These are phyloP conservation scores for Ophion obscuratus DNA, from an alignment of 2,888 invertebrate species.

Conservation along the genomic window DNA sequence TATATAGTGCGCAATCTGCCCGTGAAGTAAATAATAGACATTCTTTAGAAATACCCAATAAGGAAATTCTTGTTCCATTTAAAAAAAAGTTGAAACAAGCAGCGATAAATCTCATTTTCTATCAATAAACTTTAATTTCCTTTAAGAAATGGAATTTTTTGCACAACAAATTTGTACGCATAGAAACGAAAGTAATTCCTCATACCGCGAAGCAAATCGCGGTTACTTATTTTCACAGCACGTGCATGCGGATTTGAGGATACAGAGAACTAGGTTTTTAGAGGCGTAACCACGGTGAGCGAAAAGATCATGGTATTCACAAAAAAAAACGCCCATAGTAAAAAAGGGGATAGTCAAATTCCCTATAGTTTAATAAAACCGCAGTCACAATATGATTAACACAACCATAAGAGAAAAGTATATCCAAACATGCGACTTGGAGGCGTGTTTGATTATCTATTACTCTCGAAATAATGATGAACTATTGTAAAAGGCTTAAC, in stretches of 20 bases:
- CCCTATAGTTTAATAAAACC: too few relatives aligned
- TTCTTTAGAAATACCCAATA: conserved; percentile 4
- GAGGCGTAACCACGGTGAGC: neutral
- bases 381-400: too few relatives aligned
- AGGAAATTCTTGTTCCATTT: neutral
- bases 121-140: neutral
- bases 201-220: neutral
- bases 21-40: conserved; percentile 1
- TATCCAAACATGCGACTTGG: too few relatives aligned
- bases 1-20: neutral
- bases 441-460: too few relatives aligned
- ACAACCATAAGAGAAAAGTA: too few relatives aligned
- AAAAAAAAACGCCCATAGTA: too few relatives aligned
- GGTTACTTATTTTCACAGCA: neutral
- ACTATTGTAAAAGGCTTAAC: too few relatives aligned
- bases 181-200: neutral
- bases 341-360: too few relatives aligned
- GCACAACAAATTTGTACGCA: neutral
- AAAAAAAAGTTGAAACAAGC: neutral
- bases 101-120: conserved; percentile 10
- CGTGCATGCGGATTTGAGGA: neutral
- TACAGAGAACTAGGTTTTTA: neutral
- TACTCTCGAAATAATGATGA: too few relatives aligned
- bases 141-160: neutral
- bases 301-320: too few relatives aligned